Evolutionary conservation across 2,797 vertebrate genomes (phyloP).

Genomic region (Lerista edwardsae): DNA sequence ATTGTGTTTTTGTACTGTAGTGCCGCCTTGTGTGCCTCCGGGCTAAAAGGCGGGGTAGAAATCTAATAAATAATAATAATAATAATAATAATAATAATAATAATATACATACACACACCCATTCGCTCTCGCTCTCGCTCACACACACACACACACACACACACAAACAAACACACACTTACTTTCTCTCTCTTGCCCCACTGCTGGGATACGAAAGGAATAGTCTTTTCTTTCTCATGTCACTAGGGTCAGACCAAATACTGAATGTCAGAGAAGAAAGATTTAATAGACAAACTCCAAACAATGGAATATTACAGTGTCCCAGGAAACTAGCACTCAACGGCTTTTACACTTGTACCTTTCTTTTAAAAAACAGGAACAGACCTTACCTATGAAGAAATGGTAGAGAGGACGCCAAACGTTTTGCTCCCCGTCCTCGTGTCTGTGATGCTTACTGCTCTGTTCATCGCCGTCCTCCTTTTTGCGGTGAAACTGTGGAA

Average conservation of each 20-base stretch:
- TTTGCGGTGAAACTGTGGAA: conserved; percentile 85
- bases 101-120: too few species aligned
- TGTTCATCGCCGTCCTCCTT: conserved; percentile 86
- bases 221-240: not conserved
- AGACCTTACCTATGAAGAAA: not conserved
- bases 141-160: too few species aligned
- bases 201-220: not conserved
- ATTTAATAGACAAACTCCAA: not conserved
- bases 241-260: not conserved
- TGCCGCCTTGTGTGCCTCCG: too few species aligned
- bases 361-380: conserved; percentile 44
- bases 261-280: conserved; percentile 2
- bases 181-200: not conserved
- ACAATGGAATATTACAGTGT: not conserved
- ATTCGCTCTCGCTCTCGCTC: too few species aligned
- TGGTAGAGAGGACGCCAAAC: conserved; percentile 52
- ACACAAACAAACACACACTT: too few species aligned
- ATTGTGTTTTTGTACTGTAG: too few species aligned
- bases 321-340: not conserved
- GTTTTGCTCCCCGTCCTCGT: conserved; percentile 84
- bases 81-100: too few species aligned
- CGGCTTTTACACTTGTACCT: not conserved
- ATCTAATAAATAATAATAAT: too few species aligned
- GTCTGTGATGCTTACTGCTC: conserved; percentile 79
- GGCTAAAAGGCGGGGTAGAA: too few species aligned